phyloP scores from a whole-genome alignment of 1,140 invertebrate genomes.

The Anoplolepis gracilipes region DNA sequence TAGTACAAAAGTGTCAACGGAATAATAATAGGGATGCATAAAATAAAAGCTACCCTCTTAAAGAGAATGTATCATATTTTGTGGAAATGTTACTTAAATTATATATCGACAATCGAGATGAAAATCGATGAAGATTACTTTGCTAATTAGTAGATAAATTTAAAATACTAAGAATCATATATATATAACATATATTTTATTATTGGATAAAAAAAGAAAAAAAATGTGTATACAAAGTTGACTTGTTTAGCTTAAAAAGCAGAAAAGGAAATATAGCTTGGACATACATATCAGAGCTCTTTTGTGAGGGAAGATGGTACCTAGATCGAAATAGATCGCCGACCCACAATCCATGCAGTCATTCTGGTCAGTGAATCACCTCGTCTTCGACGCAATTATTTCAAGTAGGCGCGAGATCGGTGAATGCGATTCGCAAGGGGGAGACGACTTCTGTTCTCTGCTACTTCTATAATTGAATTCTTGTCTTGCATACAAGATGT shows the following conservation, averaged over 20 bases:
- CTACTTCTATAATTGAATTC: slow-evolving; percentile 58
- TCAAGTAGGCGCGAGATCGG: slow-evolving; percentile 81
- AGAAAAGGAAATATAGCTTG: slow-evolving; percentile 13
- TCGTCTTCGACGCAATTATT: slow-evolving; percentile 83
- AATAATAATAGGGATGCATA: too few relatives aligned
- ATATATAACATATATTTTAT: neutral
- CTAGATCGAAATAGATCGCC: slow-evolving; percentile 81
- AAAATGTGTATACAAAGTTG: neutral
- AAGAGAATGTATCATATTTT: too few relatives aligned
- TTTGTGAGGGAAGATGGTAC: slow-evolving; percentile 67
- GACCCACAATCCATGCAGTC: slow-evolving; percentile 75
- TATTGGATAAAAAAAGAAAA: neutral
- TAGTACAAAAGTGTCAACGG: too few relatives aligned
- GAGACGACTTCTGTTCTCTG: slow-evolving; percentile 71
- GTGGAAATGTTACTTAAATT: too few relatives aligned
- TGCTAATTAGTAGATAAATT: too few relatives aligned
- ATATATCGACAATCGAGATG: too few relatives aligned
- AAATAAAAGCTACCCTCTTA: too few relatives aligned
- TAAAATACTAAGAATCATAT: too few relatives aligned
- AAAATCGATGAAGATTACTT: too few relatives aligned
- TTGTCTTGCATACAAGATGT: neutral
- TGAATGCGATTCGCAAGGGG: slow-evolving; percentile 73
- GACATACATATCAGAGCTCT: neutral
- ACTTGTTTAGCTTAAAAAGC: slow-evolving; percentile 3
- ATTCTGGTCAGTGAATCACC: slow-evolving; percentile 78